phyloP scores from a whole-genome alignment of 2,113 vertebrate species.

The Cygnus atratus region DNA sequence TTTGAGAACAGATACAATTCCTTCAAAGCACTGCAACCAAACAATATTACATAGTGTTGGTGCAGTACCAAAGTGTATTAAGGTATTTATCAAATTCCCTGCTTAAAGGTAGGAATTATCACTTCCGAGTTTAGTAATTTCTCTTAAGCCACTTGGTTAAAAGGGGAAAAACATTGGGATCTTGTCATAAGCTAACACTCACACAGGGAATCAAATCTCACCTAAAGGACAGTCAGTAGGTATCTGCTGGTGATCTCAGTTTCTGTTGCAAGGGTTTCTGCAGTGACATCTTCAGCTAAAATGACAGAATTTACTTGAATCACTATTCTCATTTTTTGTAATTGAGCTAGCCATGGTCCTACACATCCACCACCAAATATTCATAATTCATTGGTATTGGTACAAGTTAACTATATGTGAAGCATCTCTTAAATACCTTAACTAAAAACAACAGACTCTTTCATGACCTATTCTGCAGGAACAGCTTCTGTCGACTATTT shows the following conservation, averaged over 20 bases:
- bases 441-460: background rate
- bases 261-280: background rate
- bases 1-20: background rate
- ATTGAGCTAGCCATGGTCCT: background rate
- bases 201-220: background rate
- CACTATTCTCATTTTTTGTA: background rate
- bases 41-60: too few species aligned
- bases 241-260: background rate
- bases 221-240: background rate
- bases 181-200: background rate
- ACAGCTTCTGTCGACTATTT: background rate
- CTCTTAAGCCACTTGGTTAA: background rate
- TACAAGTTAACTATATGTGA: background rate
- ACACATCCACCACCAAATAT: background rate
- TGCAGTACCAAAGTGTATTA: background rate
- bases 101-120: background rate
- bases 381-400: background rate
- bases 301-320: background rate
- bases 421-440: background rate
- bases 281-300: background rate
- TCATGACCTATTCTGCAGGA: background rate
- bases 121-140: background rate
- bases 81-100: background rate
- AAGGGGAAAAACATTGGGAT: fast-evolving
- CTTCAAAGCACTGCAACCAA: background rate